Percentiles rank a stretch among this genome's conserved stretches.
Evolutionary conservation across 2,888 invertebrate species (phyloP).

Genomic region (Corbicula japonica): DNA sequence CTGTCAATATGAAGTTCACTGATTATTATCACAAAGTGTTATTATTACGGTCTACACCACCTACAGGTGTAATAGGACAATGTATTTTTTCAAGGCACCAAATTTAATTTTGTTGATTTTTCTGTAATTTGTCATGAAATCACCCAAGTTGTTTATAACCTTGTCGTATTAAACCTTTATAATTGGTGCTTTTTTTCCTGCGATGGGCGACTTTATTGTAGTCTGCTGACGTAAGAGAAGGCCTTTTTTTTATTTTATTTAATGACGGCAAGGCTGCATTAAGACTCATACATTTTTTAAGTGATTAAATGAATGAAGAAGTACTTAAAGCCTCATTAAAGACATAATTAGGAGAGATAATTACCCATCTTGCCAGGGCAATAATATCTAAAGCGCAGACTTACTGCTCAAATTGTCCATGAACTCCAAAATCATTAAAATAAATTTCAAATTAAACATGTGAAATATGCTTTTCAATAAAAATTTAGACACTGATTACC

Average conservation of each 20-base stretch:
- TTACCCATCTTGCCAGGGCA: conserved; percentile 19
- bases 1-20: conserved; percentile 29
- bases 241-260: no score
- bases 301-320: conserved; percentile 35
- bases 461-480: conserved; percentile 16
- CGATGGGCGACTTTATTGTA: no score
- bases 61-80: conserved; percentile 26
- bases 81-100: conserved; percentile 5
- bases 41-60: conserved; percentile 12
- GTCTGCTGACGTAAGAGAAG: no score
- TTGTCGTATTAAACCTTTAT: background rate
- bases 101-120: background rate
- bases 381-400: no score
- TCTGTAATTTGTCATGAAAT: conserved; percentile 15
- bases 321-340: conserved; percentile 47
- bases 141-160: conserved; percentile 7
- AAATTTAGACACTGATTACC: conserved; percentile 1
- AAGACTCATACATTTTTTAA: conserved; percentile 29
- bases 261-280: conserved; percentile 15
- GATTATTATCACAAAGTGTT: conserved; percentile 25
- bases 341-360: conserved; percentile 19
- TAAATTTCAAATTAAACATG: conserved; percentile 32
- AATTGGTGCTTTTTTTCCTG: background rate
- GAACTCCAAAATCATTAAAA: conserved; percentile 23
- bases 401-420: no score